These are phyloP conservation scores for Salvator merianae DNA, from an alignment of 2,113 vertebrate genomes.

Conservation along the genomic window DNA sequence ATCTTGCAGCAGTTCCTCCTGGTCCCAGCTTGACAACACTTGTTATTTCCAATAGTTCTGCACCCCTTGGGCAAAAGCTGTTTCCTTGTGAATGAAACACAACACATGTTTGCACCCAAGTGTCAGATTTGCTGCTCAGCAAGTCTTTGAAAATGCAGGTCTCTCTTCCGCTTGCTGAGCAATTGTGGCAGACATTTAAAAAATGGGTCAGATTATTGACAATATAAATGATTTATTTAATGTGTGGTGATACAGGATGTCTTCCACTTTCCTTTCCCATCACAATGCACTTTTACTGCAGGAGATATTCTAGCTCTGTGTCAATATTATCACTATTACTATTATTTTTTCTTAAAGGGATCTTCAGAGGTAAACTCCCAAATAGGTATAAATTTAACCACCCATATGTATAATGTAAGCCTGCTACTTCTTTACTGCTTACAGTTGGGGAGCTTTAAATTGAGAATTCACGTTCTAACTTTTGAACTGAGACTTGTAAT, in stretches of 20 bases:
- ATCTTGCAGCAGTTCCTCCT: constrained; percentile 46
- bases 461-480: not conserved
- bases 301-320: not conserved
- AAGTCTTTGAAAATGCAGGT: not conserved
- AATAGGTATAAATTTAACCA: not conserved
- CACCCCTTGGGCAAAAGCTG: constrained; percentile 53
- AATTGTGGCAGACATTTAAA: not conserved
- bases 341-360: not conserved
- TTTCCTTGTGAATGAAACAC: constrained; percentile 53
- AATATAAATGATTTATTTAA: not conserved
- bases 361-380: not conserved
- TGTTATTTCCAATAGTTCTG: constrained; percentile 56
- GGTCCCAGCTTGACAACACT: constrained; percentile 22
- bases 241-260: not conserved
- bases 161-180: not conserved
- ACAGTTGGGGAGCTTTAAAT: not conserved
- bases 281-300: not conserved
- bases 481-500: not conserved
- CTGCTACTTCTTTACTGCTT: not conserved
- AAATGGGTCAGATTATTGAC: not conserved
- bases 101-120: constrained; percentile 40
- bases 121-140: constrained; percentile 24
- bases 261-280: not conserved
- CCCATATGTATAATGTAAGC: not conserved
- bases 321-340: not conserved